phyloP scores from a whole-genome alignment of 2,113 vertebrate species.

The Probosciger aterrimus region DNA sequence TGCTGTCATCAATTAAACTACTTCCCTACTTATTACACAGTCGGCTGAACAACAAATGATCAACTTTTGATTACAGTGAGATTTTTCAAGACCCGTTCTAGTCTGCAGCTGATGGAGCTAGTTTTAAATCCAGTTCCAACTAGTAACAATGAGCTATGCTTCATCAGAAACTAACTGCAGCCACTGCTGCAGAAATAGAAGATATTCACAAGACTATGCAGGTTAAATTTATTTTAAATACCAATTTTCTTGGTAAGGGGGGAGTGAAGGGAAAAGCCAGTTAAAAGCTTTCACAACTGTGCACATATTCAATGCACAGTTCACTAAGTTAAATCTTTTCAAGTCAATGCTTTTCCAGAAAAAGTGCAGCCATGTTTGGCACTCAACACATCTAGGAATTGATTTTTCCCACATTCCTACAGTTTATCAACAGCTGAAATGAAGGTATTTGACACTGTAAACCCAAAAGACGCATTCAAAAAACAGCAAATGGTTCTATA shows the following conservation, averaged over 20 bases:
- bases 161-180: neutral
- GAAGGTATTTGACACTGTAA: neutral
- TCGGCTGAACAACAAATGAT: constrained; percentile 57
- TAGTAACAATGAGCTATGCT: constrained; percentile 34
- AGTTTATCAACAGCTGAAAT: neutral
- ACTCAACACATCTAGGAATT: neutral
- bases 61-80: constrained; percentile 53
- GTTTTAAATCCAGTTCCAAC: constrained; percentile 71
- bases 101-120: constrained; percentile 64
- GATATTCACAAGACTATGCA: neutral
- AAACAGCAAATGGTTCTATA: neutral
- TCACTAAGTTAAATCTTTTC: neutral
- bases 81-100: constrained; percentile 36
- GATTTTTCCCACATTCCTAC: neutral
- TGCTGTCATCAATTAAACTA: constrained; percentile 26
- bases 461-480: neutral
- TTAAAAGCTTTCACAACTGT: neutral
- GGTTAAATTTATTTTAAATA: neutral
- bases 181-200: neutral
- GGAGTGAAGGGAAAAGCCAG: neutral
- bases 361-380: neutral
- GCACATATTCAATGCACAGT: neutral
- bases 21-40: constrained; percentile 49
- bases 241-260: neutral
- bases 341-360: neutral